Percentiles rank a stretch among this genome's conserved stretches.
Conservation (phyloP, 2,797 vertebrate genomes). For the Gymnoscopelus microlampas region DNA sequence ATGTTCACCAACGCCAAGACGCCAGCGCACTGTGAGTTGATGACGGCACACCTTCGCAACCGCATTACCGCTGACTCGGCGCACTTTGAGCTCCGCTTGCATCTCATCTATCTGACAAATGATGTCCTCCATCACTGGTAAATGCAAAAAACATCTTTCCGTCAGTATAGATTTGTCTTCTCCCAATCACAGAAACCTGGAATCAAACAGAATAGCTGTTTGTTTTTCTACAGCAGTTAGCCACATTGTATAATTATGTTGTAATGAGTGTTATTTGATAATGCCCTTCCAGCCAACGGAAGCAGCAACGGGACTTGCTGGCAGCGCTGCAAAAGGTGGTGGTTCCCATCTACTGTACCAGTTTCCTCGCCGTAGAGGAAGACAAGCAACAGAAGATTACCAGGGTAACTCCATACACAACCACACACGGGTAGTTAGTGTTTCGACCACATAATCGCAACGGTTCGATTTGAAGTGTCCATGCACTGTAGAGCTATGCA, state of each 20-base stretch:
- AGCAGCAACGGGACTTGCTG: conserved; percentile 94
- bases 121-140: conserved; percentile 98
- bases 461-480: too few species aligned
- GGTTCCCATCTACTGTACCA: conserved; percentile 98
- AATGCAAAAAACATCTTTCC: background rate
- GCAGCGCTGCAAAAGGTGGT: conserved; percentile 97
- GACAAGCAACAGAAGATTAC: conserved; percentile 99
- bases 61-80: conserved; percentile 90
- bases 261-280: conserved; percentile 1
- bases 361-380: conserved; percentile 96
- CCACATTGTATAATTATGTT: background rate
- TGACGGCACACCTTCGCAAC: conserved; percentile 94
- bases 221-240: background rate
- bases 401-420: conserved; percentile 75
- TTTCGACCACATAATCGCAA: too few species aligned
- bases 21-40: conserved; percentile 92
- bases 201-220: too few species aligned
- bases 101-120: conserved; percentile 97
- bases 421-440: too few species aligned
- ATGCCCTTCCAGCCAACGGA: conserved; percentile 87
- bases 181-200: background rate
- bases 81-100: conserved; percentile 94
- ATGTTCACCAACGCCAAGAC: conserved; percentile 98
- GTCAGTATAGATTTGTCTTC: background rate
- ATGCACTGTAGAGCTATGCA: too few species aligned